Evolutionary conservation across 2,888 invertebrate species (phyloP).

Genomic region (Rhogogaster chlorosoma): DNA sequence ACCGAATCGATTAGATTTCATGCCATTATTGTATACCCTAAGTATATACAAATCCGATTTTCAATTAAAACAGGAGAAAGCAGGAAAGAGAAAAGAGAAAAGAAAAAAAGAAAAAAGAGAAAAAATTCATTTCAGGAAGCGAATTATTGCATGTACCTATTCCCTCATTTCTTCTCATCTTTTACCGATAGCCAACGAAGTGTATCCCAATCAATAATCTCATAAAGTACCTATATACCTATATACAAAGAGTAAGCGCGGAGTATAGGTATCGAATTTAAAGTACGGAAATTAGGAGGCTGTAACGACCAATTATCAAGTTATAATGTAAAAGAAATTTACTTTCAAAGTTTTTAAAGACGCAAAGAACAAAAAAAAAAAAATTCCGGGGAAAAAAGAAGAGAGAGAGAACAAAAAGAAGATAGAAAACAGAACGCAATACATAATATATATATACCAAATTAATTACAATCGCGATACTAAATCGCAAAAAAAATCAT

Average conservation of each 20-base stretch:
- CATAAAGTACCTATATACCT: too few relatives aligned
- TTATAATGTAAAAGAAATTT: background rate
- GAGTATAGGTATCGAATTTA: background rate
- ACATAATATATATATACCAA: too few relatives aligned
- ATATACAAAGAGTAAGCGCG: background rate
- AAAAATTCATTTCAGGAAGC: background rate
- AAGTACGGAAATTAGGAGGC: background rate
- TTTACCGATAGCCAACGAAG: background rate
- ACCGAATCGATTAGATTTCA: background rate
- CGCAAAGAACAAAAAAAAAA: too few relatives aligned
- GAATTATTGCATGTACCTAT: background rate
- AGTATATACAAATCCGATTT: background rate
- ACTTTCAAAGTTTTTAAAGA: background rate
- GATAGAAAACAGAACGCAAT: background rate
- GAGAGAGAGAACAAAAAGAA: background rate
- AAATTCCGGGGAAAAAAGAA: background rate
- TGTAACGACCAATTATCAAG: background rate
- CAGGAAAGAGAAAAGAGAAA: background rate
- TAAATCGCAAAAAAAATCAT: background rate
- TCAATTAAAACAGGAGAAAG: background rate
- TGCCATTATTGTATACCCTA: background rate
- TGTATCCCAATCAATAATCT: background rate
- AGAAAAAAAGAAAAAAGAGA: background rate
- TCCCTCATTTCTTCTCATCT: background rate
- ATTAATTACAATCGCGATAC: background rate